Evolutionary conservation across 2,113 vertebrate genomes (phyloP), one percentile per base, ranked within the genome.

Genomic region (Vidua chalybeata): DNA sequence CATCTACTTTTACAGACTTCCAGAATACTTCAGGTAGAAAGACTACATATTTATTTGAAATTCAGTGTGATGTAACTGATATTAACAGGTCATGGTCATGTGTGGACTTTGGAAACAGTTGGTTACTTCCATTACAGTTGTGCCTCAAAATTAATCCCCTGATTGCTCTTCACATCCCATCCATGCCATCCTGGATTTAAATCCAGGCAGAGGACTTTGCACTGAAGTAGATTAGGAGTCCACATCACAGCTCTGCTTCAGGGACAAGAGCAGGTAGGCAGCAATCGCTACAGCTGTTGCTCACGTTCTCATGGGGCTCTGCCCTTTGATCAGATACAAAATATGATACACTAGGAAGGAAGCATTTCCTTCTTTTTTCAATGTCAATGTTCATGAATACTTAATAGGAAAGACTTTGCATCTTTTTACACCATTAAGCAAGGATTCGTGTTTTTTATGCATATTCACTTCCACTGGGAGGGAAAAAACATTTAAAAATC

Each of bases 341-440:
- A 71, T 31, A 58, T 18, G 48, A 78, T 20, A n/a, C 43, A 41
- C 24, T 14, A 37, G 41, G 45, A 88, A 82, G 11, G 13, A 84
- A 66, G 15, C 6, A 10, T 73, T 94, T 67, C 56, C 75, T 77
- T 24, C 37, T 79, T 79, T 72, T 76, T 83, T 69, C 78, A 83
- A 10, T 64, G 79, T 59, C 51, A 46, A 9, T 55, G 27, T 49
- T 93, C 61, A 54, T 91, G 39, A 88, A 90, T 83, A 74, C 56
- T 66, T 73, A 74, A 62, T 23, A 90, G 48, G n/a, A 84, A 74
- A 91, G 30, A 77, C n/a, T 58, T 52, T 63, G 64, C 45, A 86
- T 93, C 71, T 69, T 91, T 62, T 94, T 80, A 87, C 59, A 77
- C 51, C 63, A 78, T 95, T 93, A 96, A 73, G 79, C 59, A 83